A percentile compares a stretch with the other conserved stretches of the same genome.
phyloP scores from a whole-genome alignment of 2,888 invertebrate genomes.

The Eristalis intricaria region DNA sequence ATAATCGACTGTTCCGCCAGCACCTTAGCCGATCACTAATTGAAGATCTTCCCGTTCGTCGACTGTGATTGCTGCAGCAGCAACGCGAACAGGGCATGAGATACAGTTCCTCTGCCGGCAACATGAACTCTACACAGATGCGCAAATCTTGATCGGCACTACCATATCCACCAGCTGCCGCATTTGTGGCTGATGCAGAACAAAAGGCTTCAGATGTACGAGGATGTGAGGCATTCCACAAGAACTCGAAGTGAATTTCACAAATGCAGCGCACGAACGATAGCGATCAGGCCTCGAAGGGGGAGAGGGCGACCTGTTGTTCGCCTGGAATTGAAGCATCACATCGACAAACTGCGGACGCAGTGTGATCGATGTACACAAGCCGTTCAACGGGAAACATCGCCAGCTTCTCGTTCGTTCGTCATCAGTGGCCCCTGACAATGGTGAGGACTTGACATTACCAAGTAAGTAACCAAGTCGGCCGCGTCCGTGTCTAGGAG shows the following conservation, averaged over 20 bases:
- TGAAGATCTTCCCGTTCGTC: constrained; percentile 32
- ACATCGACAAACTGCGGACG: background rate
- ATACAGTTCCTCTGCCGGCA: background rate
- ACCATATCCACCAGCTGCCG: constrained; percentile 22
- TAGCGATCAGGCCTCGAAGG: background rate
- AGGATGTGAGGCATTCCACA: constrained; percentile 17
- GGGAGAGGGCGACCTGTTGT: background rate
- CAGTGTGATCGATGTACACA: background rate
- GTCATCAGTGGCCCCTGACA: background rate
- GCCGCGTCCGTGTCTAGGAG: background rate
- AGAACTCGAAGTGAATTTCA: constrained; percentile 35
- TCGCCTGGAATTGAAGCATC: constrained; percentile 36
- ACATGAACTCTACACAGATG: constrained; percentile 24
- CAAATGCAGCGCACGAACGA: constrained; percentile 5
- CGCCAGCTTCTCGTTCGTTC: background rate
- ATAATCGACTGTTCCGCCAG: constrained; percentile 61
- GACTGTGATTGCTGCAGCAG: too few relatives aligned
- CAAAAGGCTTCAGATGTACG: constrained; percentile 19
- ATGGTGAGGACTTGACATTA: background rate
- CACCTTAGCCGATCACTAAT: constrained; percentile 62
- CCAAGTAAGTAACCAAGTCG: background rate
- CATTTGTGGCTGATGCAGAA: background rate
- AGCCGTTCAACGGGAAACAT: background rate
- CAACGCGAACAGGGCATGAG: background rate
- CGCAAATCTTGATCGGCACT: constrained; percentile 53